Percentiles rank a stretch among this genome's conserved stretches.
These are phyloP conservation scores for Spicauda simplicius DNA, from an alignment of 2,888 invertebrate species.

Conservation along the genomic window DNA sequence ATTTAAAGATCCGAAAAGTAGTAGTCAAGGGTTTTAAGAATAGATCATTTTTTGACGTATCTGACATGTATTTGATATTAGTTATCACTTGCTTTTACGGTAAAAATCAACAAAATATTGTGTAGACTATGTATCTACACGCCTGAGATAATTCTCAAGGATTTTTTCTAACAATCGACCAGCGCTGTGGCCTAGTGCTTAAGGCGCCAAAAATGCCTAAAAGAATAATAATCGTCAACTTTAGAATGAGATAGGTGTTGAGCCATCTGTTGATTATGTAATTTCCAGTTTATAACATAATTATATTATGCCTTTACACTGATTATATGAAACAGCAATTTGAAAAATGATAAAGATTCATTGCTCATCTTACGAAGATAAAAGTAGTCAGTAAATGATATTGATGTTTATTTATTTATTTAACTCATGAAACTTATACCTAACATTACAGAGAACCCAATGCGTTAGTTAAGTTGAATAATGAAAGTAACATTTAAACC, in stretches of 20 bases:
- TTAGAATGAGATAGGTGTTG: neutral
- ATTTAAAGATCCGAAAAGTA: too few species aligned
- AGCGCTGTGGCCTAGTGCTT: too few species aligned
- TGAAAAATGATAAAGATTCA: neutral
- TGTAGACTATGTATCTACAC: neutral
- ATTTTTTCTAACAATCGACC: too few species aligned
- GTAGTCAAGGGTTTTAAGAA: too few species aligned
- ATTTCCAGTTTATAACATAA: neutral
- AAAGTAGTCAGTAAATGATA: neutral
- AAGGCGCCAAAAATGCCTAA: too few species aligned
- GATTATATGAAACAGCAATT: neutral
- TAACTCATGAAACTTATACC: too few species aligned
- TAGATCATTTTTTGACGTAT: neutral
- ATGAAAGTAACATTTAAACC: too few species aligned
- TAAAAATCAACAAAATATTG: too few species aligned
- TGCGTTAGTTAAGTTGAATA: too few species aligned
- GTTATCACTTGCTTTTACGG: neutral
- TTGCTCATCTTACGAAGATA: neutral
- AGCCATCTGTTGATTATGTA: neutral
- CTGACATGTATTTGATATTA: neutral
- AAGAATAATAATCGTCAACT: neutral
- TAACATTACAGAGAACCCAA: too few species aligned
- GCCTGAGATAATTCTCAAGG: neutral
- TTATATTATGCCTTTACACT: slow-evolving; percentile 10
- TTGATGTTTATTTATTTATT: too few species aligned